These are phyloP conservation scores for Brachypodius melanocephalos DNA, from an alignment of 2,113 vertebrate genomes.

Conservation along the genomic window DNA sequence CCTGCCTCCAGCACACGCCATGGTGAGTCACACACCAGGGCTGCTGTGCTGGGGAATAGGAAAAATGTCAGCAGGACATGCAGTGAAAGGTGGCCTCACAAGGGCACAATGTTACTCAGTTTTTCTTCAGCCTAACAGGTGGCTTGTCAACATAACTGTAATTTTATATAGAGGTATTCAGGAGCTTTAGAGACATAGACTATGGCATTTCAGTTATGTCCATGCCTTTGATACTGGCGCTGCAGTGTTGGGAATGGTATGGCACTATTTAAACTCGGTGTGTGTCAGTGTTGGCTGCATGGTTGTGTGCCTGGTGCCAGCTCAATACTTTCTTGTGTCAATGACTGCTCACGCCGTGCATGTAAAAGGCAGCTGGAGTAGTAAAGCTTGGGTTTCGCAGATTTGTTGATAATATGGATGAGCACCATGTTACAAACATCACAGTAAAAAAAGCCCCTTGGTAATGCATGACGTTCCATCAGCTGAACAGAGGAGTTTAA, in stretches of 20 bases:
- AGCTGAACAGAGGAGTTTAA: not conserved
- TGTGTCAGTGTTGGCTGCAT: not conserved
- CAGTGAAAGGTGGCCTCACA: slow-evolving; percentile 53
- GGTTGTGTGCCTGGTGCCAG: slow-evolving; percentile 1
- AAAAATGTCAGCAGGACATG: slow-evolving; percentile 1
- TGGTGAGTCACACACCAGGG: not conserved
- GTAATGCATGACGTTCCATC: not conserved
- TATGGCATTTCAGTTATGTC: slow-evolving; percentile 69
- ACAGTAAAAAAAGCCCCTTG: not conserved
- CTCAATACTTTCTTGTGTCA: not conserved
- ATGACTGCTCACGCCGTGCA: not conserved
- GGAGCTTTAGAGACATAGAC: slow-evolving; percentile 68
- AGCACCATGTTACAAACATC: not conserved
- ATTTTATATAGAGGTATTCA: slow-evolving; percentile 75
- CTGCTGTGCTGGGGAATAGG: not conserved
- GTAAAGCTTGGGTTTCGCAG: slow-evolving; percentile 8
- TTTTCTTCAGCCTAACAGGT: slow-evolving; percentile 73
- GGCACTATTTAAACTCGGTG: slow-evolving; percentile 23
- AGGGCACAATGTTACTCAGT: slow-evolving; percentile 53
- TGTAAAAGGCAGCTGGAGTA: slow-evolving; percentile 23
- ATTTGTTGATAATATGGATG: slow-evolving; percentile 5
- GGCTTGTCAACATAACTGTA: slow-evolving; percentile 76
- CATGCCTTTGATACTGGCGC: slow-evolving; percentile 70
- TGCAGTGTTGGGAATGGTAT: slow-evolving; percentile 31
- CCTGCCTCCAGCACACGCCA: accelerated